Conservation (phyloP, 2,797 vertebrate genomes). For the Lycodopsis pacificus region DNA sequence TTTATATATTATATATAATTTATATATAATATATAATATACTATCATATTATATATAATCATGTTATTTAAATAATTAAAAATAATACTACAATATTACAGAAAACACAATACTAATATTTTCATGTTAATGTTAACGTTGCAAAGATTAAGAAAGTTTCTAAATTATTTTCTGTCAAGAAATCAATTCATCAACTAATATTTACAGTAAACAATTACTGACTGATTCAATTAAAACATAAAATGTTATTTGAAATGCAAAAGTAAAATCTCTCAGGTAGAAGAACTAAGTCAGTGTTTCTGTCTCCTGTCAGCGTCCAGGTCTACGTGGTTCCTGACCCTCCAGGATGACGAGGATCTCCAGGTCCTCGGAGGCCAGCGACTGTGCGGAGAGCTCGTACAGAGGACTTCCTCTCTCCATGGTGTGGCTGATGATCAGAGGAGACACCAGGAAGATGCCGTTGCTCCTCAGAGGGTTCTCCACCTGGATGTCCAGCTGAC, state of each 20-base stretch:
- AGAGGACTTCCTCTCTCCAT: conserved; percentile 94
- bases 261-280: not conserved
- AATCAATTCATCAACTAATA: no score
- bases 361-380: conserved; percentile 89
- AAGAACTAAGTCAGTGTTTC: not conserved
- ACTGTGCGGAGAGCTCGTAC: conserved; percentile 92
- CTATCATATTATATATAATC: not conserved
- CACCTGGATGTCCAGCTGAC: conserved; percentile 95
- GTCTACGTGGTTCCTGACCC: conserved; percentile 71
- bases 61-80: no score
- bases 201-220: no score
- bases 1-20: no score
- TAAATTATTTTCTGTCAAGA: no score
- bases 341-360: conserved; percentile 97
- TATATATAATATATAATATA: no score
- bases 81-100: no score
- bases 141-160: no score
- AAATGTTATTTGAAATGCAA: no score
- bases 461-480: conserved; percentile 97
- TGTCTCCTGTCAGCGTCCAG: not conserved
- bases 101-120: no score
- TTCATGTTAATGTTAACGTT: no score
- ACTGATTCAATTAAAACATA: no score
- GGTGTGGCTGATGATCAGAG: conserved; percentile 94
- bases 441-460: conserved; percentile 96